A percentile compares a stretch with the other conserved stretches of the same genome.
Conservation (phyloP, 2,113 vertebrate species). For the Neogobius melanostomus region DNA sequence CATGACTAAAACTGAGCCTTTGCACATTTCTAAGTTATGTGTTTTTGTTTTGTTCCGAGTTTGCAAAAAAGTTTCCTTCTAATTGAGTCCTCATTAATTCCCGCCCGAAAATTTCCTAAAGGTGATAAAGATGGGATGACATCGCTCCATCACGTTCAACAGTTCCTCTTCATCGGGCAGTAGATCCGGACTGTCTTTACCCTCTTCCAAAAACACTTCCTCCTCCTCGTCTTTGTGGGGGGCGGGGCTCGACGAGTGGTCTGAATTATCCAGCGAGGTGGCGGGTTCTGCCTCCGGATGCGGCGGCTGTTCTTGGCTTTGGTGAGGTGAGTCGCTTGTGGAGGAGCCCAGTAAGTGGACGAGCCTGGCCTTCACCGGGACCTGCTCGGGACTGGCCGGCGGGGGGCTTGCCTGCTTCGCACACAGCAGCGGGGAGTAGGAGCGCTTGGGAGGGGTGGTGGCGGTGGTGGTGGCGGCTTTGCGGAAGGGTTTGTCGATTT, state of each 20-base stretch:
- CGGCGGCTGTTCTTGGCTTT: slow-evolving; percentile 10
- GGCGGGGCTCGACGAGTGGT: not conserved
- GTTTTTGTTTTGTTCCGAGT: too few species aligned
- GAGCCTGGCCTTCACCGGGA: slow-evolving; percentile 39
- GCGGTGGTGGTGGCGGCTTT: not conserved
- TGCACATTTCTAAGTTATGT: too few species aligned
- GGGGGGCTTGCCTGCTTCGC: slow-evolving; percentile 24
- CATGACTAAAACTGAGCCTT: too few species aligned
- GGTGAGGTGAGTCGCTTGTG: slow-evolving; percentile 29
- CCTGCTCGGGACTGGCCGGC: slow-evolving; percentile 37
- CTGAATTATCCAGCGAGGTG: slow-evolving; percentile 46
- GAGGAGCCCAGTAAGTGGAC: slow-evolving; percentile 35
- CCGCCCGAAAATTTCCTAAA: slow-evolving; percentile 43
- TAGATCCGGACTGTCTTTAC: slow-evolving; percentile 50
- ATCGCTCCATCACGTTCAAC: slow-evolving; percentile 53
- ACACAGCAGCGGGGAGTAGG: slow-evolving; percentile 30
- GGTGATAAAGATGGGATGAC: slow-evolving; percentile 57
- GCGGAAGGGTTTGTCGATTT: slow-evolving; percentile 52
- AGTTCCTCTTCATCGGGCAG: slow-evolving; percentile 63
- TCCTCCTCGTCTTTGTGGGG: slow-evolving; percentile 8
- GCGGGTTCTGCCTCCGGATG: slow-evolving; percentile 32
- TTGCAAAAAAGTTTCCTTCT: too few species aligned
- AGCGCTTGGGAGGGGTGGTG: slow-evolving; percentile 28
- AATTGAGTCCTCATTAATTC: too few species aligned
- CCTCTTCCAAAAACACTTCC: slow-evolving; percentile 45